Percentiles rank a stretch among this genome's conserved stretches.
These are phyloP conservation scores for Silurus glanis DNA, from an alignment of 2,113 vertebrate genomes.

Conservation along the genomic window DNA sequence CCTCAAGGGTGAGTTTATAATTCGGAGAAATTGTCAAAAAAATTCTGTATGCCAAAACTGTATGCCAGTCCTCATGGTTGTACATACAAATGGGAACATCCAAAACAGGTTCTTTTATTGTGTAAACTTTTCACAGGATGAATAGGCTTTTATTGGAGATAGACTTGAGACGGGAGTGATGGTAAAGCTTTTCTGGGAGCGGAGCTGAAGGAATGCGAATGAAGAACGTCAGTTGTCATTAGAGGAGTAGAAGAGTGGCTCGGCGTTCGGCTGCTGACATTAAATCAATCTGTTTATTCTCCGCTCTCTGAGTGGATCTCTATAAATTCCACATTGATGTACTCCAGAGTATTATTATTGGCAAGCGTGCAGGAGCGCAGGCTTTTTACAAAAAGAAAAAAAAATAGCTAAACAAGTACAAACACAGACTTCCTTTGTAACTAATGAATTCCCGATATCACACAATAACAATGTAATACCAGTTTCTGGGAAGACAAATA, in stretches of 20 bases:
- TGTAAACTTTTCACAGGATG: background rate
- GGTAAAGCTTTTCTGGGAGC: conserved; percentile 54
- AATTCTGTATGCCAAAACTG: background rate
- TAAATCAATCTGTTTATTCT: conserved; percentile 48
- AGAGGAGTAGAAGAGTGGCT: conserved; percentile 46
- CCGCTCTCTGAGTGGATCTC: conserved; percentile 35
- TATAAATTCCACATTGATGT: conserved; percentile 40
- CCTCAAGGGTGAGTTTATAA: background rate
- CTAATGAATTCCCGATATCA: conserved; percentile 23
- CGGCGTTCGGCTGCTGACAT: conserved; percentile 63
- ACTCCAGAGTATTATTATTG: conserved; percentile 46
- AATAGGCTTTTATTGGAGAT: background rate
- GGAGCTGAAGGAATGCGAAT: conserved; percentile 52
- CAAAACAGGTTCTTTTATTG: conserved; percentile 12
- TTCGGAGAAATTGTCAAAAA: background rate
- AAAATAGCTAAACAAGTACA: conserved; percentile 31
- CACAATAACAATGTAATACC: conserved; percentile 6
- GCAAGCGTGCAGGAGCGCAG: conserved; percentile 17
- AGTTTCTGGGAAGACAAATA: conserved; percentile 16
- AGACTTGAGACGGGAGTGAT: conserved; percentile 23
- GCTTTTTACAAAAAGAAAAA: conserved; percentile 13
- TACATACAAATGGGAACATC: background rate
- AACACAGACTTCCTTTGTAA: conserved; percentile 30
- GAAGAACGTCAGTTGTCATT: conserved; percentile 61
- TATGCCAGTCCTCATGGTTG: background rate